phyloP scores from a whole-genome alignment of 2,113 vertebrate genomes.

The Clarias gariepinus region DNA sequence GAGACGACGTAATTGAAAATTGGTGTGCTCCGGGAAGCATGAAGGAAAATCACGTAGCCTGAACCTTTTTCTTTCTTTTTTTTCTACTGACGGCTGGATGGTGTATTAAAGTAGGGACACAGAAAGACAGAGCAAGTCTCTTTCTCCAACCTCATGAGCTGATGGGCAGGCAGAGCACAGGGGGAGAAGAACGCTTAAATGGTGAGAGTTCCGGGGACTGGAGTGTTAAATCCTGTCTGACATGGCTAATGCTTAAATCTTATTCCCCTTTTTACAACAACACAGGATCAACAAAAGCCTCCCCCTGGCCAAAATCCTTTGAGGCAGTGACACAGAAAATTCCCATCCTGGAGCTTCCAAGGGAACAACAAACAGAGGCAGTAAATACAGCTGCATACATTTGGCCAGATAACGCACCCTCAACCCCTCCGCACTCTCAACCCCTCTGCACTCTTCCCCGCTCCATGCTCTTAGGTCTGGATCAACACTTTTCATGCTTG shows the following conservation, averaged over 20 bases:
- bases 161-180: conserved; percentile 38
- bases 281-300: conserved; percentile 85
- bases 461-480: conserved; percentile 64
- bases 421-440: conserved; percentile 69
- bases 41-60: conserved; percentile 66
- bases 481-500: conserved; percentile 65
- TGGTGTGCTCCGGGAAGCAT: conserved; percentile 77
- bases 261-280: conserved; percentile 76
- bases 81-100: conserved; percentile 62
- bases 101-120: conserved; percentile 54
- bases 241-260: conserved; percentile 69
- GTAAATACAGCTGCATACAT: conserved; percentile 90
- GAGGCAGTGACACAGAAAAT: conserved; percentile 94
- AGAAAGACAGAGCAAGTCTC: conserved; percentile 40
- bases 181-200: conserved; percentile 43
- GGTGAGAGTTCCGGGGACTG: conserved; percentile 57
- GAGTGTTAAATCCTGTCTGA: conserved; percentile 79
- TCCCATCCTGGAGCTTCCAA: conserved; percentile 84
- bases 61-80: conserved; percentile 47
- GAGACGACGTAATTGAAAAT: conserved; percentile 78
- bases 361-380: conserved; percentile 88
- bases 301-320: conserved; percentile 86
- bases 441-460: conserved; percentile 65
- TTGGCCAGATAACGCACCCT: conserved; percentile 74
- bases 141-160: conserved; percentile 17